These are phyloP conservation scores for Cephus sareptanus DNA, from an alignment of 2,888 invertebrate genomes.

Conservation along the genomic window DNA sequence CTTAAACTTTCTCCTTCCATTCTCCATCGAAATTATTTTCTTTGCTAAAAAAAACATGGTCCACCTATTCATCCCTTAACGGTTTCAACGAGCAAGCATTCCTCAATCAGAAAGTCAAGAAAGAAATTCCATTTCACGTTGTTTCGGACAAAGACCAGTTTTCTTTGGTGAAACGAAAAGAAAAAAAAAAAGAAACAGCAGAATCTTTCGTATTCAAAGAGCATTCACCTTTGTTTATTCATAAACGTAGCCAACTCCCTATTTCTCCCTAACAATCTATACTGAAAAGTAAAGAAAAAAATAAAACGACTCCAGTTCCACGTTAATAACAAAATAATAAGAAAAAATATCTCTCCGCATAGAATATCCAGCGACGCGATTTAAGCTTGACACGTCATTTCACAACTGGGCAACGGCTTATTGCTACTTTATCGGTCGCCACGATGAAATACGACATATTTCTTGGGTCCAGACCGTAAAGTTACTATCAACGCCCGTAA, in stretches of 20 bases:
- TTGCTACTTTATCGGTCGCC: conserved; percentile 1
- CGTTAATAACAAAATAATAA: not conserved
- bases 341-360: not conserved
- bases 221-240: not conserved
- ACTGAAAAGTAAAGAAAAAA: not conserved
- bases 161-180: not conserved
- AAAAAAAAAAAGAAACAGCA: not conserved
- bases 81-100: not conserved
- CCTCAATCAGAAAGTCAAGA: not conserved
- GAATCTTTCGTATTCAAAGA: not conserved
- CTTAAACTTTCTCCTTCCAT: not conserved
- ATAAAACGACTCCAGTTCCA: not conserved
- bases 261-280: not conserved
- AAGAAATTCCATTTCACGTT: not conserved
- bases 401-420: not conserved
- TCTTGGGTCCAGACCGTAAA: conserved; percentile 6
- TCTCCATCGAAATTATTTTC: too few relatives aligned
- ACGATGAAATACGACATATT: conserved; percentile 5
- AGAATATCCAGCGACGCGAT: not conserved
- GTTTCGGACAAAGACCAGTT: not conserved
- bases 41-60: too few relatives aligned
- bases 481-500: conserved; percentile 8
- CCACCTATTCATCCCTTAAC: not conserved
- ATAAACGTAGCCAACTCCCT: not conserved
- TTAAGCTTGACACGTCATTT: not conserved